Percentiles rank a stretch among this genome's conserved stretches.
Evolutionary conservation across 2,113 vertebrate genomes (phyloP).

Genomic region (Rhinolophus ferrumequinum): DNA sequence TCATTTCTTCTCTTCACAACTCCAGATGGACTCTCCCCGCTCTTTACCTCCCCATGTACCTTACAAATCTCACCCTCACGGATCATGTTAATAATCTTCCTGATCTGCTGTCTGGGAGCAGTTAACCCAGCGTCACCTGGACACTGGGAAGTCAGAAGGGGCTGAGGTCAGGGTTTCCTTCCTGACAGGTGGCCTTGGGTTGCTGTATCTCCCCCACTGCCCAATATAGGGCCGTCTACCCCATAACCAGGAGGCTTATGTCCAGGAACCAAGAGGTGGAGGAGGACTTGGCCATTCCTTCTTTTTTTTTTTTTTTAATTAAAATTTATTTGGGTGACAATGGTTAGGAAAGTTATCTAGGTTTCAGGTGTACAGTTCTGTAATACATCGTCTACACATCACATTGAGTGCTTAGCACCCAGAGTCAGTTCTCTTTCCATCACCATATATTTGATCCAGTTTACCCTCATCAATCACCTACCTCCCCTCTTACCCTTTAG

Average conservation of each 20-base stretch:
- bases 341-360: too few relatives aligned
- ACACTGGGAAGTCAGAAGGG: not conserved
- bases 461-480: too few relatives aligned
- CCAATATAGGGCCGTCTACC: not conserved
- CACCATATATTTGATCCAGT: too few relatives aligned
- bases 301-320: too few relatives aligned
- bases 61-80: not conserved
- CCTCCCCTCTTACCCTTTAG: too few relatives aligned
- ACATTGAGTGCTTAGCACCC: too few relatives aligned
- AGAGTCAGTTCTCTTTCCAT: too few relatives aligned
- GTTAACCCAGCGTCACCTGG: not conserved
- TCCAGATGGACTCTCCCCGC: not conserved
- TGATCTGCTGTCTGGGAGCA: not conserved
- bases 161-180: not conserved
- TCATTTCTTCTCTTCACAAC: not conserved
- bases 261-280: not conserved
- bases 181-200: not conserved
- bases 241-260: not conserved
- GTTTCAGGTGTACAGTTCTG: too few relatives aligned
- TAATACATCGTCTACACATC: too few relatives aligned
- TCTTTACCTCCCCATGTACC: not conserved
- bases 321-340: too few relatives aligned
- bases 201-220: not conserved
- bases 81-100: not conserved
- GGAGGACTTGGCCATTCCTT: not conserved